Base-by-base conservation (phyloP, 92 coral and sea anemone genomes). In the Galaxea fascicularis region DNA sequence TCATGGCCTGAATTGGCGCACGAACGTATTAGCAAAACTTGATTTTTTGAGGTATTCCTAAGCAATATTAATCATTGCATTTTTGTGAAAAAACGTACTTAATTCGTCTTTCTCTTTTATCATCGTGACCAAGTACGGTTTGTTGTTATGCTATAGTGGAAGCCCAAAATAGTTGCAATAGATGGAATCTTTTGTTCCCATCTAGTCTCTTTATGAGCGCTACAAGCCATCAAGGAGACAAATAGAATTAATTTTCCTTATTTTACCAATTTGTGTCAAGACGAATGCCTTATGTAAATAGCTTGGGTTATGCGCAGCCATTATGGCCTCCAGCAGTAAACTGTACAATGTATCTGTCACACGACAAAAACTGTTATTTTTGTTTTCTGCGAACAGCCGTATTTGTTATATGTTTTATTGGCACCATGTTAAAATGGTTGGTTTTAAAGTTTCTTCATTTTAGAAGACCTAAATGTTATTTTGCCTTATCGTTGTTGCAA, bases 251-350 rank as follows among this genome's bases (percentile, higher is more conserved):
- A 47, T 65, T 28, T 31, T 51, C 65, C 65, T 64, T 46, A 27
- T 17, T 66, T 51, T 53, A 18, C 25, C 31, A 79, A 66, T 29
- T 65, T 18, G 51, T 63, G 51, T 25, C 35, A 35, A n/a, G 53
- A 6, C 15, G 26, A 63, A 78, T 78, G 44, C 73, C 82, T 78
- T 0, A 30, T 67, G 46, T 79, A 29, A 53, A 51, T 51, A 79
- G 74, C 65, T 79, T 79, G 31, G 66, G 53, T 79, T 52, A 66
- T 65, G 24, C 21, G 16, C 13, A 10, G 60, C 45, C 31, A 52
- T 39, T 47, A 11, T 15, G 20, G 76, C 74, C 84, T 15, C 27
- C 12, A 65, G 66, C 65, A n/a, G n/a, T 52, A 29, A 30, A 66
- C 24, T 21, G 10, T 31, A 14, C 28, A 64, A 46, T 46, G 0